Conservation (phyloP, 2,113 vertebrate genomes). For the Nothocercus nigrocapillus region DNA sequence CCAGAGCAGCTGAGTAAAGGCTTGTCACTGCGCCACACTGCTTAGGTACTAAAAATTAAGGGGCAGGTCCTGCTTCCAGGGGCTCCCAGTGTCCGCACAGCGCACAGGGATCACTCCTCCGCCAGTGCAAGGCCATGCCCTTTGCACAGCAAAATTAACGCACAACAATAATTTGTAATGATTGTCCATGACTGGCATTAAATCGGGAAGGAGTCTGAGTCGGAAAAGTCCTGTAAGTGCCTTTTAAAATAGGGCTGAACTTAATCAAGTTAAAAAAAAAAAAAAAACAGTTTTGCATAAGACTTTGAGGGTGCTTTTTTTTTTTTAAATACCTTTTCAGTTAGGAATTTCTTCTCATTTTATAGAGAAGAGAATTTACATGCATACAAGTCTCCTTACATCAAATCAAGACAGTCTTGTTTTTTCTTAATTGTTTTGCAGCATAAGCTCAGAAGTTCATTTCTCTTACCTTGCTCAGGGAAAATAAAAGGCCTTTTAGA, state of each 20-base stretch:
- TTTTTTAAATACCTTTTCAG: not conserved
- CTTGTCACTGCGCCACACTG: fast-evolving
- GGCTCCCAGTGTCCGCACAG: not conserved
- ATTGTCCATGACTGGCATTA: not conserved
- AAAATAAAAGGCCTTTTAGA: constrained; percentile 80
- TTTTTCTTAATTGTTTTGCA: constrained; percentile 70
- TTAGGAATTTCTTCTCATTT: not conserved
- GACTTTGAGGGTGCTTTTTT: not conserved
- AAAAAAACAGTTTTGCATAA: not conserved
- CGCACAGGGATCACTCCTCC: fast-evolving
- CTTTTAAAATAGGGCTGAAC: not conserved
- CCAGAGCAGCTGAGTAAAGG: not conserved
- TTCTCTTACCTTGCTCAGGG: constrained; percentile 77
- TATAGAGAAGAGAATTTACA: constrained; percentile 13
- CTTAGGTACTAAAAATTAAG: not conserved
- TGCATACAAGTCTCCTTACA: constrained; percentile 36
- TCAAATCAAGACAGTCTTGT: constrained; percentile 46
- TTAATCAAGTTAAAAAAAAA: not conserved
- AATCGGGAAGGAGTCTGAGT: not conserved
- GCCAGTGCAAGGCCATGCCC: not conserved
- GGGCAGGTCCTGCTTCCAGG: fast-evolving
- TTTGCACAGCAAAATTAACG: not conserved
- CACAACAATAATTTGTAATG: not conserved
- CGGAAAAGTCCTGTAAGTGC: not conserved
- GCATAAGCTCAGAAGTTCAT: constrained; percentile 77